Evolutionary conservation across 2,888 invertebrate species (phyloP).

Genomic region (Caenorhabditis sulstoni): DNA sequence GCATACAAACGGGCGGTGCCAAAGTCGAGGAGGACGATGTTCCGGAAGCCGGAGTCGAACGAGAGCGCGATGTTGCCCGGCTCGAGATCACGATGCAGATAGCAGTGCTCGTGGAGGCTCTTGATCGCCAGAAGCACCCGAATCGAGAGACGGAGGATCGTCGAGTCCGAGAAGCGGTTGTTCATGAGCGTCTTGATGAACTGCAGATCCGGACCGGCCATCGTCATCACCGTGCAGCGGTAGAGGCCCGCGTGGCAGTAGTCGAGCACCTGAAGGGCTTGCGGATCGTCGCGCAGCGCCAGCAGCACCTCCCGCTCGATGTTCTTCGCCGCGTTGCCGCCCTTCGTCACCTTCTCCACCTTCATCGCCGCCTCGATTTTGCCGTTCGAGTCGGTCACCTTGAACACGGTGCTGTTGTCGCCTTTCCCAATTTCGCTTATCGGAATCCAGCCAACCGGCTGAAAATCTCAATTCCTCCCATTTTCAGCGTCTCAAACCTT

Average conservation of each 20-base stretch:
- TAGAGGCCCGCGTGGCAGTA: background rate
- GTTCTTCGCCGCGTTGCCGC: conserved; percentile 6
- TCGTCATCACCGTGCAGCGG: conserved; percentile 38
- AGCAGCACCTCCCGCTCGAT: conserved; percentile 28
- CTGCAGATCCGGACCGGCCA: conserved; percentile 34
- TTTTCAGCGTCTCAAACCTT: conserved; percentile 4
- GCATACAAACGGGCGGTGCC: conserved; percentile 33
- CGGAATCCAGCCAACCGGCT: conserved; percentile 29
- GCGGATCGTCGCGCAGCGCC: conserved; percentile 11
- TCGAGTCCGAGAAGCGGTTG: conserved; percentile 43
- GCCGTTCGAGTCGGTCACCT: conserved; percentile 23
- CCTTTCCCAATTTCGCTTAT: conserved; percentile 29
- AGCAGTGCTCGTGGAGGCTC: conserved; percentile 42
- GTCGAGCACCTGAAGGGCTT: conserved; percentile 24
- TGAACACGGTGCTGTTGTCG: conserved; percentile 30
- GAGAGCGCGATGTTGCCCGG: conserved; percentile 40
- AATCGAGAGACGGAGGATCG: conserved; percentile 38
- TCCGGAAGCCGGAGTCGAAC: conserved; percentile 5
- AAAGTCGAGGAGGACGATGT: conserved; percentile 39
- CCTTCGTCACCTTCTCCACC: conserved; percentile 29
- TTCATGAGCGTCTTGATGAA: conserved; percentile 17
- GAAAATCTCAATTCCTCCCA: background rate
- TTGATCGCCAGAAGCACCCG: conserved; percentile 38
- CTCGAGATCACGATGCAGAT: conserved; percentile 42
- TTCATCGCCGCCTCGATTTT: conserved; percentile 37